Base-by-base conservation (phyloP, 2,113 vertebrate genomes). In the Nematolebias whitei region DNA sequence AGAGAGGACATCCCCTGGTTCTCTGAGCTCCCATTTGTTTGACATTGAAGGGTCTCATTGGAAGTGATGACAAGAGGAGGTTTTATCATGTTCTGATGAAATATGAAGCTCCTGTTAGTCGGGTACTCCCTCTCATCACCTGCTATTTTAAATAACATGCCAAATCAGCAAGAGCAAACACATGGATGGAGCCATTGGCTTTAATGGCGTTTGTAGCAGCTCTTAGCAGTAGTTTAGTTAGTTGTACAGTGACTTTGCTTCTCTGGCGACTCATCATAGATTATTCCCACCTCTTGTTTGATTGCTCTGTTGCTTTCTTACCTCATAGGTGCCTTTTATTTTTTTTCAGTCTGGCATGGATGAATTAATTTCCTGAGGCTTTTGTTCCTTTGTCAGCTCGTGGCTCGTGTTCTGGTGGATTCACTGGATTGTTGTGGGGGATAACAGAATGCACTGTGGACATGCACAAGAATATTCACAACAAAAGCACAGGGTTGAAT, bases 341-440 rank as follows among this genome's bases (percentile, higher is more conserved):
- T 83, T 87, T 43, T 68, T 55, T 58, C 74, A 29, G 53, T 14
- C 16, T 66, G 64, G 67, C 65, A 66, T 52, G 61, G 20, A 57
- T 66, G 70, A 78, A 78, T 73, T 85, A 51, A 74, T 82, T 87
- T 86, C 81, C 72, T 70, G 64, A 5, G 39, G 18, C 53, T 69
- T 88, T 89, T 89, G 88, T 91, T 85, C 62, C 51, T 43, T 68
- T 77, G 81, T 82, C 77, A 79, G 76, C 58, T 24, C 45, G 1
- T 14, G 54, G 62, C 66, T 74, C 11, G 20, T 41, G 67, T 84
- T 91, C 86, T 85, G 65, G 85, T 70, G 65, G 20, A 61, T 89
- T 87, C 85, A 19, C 49, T 35, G 56, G 69, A 71, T 88, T 87
- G 72, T 22, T 22, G 43, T 12, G 40, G 40, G 66, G 54, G 55